Evolutionary conservation across 2,888 invertebrate genomes (phyloP), one percentile per base, ranked within the genome.

Genomic region (Brassicogethes aeneus): DNA sequence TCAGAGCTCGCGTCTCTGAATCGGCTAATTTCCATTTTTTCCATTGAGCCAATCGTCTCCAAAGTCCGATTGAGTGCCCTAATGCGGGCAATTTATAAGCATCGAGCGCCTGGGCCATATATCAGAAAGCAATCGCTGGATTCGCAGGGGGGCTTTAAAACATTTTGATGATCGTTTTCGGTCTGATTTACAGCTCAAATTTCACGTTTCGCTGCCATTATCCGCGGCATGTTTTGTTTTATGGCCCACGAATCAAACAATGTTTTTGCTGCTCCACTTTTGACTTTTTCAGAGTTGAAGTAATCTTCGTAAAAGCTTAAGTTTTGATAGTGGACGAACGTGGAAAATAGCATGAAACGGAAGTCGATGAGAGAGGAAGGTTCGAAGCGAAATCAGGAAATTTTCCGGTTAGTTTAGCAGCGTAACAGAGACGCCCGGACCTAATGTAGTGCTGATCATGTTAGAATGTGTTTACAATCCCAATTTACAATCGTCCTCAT

Each of bases 391-490:
- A 32, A 32, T 32, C 32, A 12, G 5, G 10, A 32, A 12, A 32
- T 55, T 59, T 65, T 65, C 62, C 65, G 63, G 65, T 65, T 64
- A 64, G 65, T 65, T 65, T 64, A 62, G 59, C 62, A 61, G 53
- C 56, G 64, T 65, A 65, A 64, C 65, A 61, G 62, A 65, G 62
- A 59, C 60, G 15, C 56, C 59, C 56, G 61, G 60, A 62, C 64
- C 64, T 67, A 68, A 68, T 68, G 65, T 65, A 65, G 65, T 66
- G 66, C 66, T 68, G 68, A 68, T 68, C 68, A 68, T 68, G 67
- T 67, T 68, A 67, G 68, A 67, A 67, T 68, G 65, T 68, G 67
- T 68, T 68, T 67, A 64, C 67, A 63, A 61, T 64, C 59, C 64
- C 65, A 68, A 67, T 68, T 67, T 68, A 65, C 65, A 68, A 66